Base-by-base conservation (phyloP, 2,797 vertebrate genomes). In the Eremophila alpestris region DNA sequence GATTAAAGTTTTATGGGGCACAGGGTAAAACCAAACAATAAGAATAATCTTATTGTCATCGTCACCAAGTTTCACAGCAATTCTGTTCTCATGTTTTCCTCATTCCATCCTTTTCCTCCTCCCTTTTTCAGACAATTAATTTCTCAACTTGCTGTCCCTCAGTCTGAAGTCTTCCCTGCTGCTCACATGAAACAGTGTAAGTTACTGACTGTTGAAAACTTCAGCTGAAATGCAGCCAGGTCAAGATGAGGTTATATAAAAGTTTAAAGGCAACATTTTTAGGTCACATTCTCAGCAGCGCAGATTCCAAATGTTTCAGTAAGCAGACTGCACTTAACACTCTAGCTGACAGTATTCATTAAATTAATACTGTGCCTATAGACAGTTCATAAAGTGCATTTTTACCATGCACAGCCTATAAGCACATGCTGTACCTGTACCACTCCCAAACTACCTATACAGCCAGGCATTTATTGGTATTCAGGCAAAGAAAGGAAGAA, bases 1-100 rank as follows among this genome's bases (percentile, higher is more conserved):
- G 94, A 96, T 97, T 95, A 97, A 95, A 95, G 93, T 94, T 96
- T 97, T 97, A 95, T 79, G 87, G 95, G 95, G 95, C 94, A 89
- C 67, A 79, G 83, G 63, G 83, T 90, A 93, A 96, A 92, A 92
- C 56, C 73, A 94, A 97, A 87, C 80, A 96, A 89, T 81, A 89
- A 85, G 36, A 95, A 94, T 73, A 94, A 94, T 76, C 69, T 89
- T 87, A 93, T 62, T 95, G 89, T 96, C 93, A 95, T 89, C 10
- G 0, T 94, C 95, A 96, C 82, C 41, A 88, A 94, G 34, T 94
- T 91, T 82, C 85, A 95, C 49, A 84, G 85, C 5, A 15, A 86
- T 88, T 94, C 59, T 83, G 36, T 59, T 80, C n/a, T 64, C 56
- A 36, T 91, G 83, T 82, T 96, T 93, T 91, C 93, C 80, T 83